Base-by-base conservation (phyloP, 2,113 vertebrate species). In the Mesocricetus auratus region DNA sequence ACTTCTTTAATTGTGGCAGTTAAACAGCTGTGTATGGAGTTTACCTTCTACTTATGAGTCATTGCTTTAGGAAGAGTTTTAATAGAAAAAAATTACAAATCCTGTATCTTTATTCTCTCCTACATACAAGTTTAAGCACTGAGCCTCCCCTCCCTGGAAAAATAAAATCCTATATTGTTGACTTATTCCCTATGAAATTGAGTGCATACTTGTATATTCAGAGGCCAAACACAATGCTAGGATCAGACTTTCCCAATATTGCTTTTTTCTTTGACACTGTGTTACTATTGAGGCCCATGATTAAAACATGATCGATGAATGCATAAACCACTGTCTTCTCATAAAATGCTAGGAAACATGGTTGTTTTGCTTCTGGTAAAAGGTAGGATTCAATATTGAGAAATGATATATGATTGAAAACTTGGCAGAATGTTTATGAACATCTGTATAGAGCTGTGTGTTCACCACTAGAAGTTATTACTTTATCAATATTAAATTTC, bases 281-380 rank as follows among this genome's bases (percentile, higher is more conserved):
- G 26, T 91, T 91, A 69, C 60, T 91, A 7, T 21, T 87, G 74
- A 87, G 21, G 12, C 50, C 29, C 47, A 47, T 90, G 83, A 73
- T 97, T 86, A 96, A 96, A 95, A 85, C 85, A 33, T 75, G 42
- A 91, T 78, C 19, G 11, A 77, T 94, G 39, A 89, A 86, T 47
- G 88, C 31, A 64, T 96, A 77, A 96, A 95, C 87, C 36, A 85
- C 8, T 64, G 7, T 89, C 17, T 90, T 75, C 94, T 94, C 53
- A 79, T 89, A 92, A 97, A 92, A 96, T 90, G 17, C n/a, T 79
- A 71, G 47, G 62, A 87, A 74, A 75, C 45, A 29, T 77, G 21
- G 42, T 90, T 62, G 47, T 94, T 94, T 90, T 71, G 45, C 7
- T 86, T 86, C 39, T 89, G 50, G 7, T 68, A 5, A 74, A 69